Conservation (phyloP, 2,797 vertebrate genomes). For the Propithecus perrieri region DNA sequence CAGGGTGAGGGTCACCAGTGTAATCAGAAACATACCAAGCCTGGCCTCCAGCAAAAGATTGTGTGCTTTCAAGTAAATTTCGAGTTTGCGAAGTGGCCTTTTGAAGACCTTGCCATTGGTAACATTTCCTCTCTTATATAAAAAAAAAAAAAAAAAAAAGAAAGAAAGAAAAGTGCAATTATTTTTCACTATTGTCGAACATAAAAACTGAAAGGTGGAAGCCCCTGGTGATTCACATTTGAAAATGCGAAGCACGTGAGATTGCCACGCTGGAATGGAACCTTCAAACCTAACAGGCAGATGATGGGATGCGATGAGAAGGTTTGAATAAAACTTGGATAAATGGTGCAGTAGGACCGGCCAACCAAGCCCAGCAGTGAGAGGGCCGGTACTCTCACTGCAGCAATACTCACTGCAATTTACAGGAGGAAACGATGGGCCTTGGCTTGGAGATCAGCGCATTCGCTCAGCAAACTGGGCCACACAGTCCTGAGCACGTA, state of each 20-base stretch:
- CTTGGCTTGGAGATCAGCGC: slow-evolving; percentile 61
- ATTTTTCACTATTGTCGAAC: slow-evolving; percentile 82
- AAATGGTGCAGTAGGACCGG: slow-evolving; percentile 61
- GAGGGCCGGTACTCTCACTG: slow-evolving; percentile 16
- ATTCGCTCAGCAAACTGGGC: not conserved
- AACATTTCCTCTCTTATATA: slow-evolving; percentile 82
- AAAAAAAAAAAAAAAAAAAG: slow-evolving; percentile 64
- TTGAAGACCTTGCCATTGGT: slow-evolving; percentile 83
- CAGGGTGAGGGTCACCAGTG: slow-evolving; percentile 87
- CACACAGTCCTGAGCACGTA: not conserved
- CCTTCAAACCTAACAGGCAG: slow-evolving; percentile 73
- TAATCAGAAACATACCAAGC: slow-evolving; percentile 89
- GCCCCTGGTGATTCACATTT: slow-evolving; percentile 78
- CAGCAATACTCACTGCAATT: slow-evolving; percentile 44
- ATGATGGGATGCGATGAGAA: slow-evolving; percentile 47
- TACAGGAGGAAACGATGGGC: slow-evolving; percentile 58
- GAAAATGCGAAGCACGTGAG: slow-evolving; percentile 56
- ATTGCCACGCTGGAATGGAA: slow-evolving; percentile 65
- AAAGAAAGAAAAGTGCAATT: slow-evolving; percentile 78
- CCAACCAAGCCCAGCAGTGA: slow-evolving; percentile 61
- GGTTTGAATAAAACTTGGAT: slow-evolving; percentile 73
- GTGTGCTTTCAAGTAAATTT: slow-evolving; percentile 86
- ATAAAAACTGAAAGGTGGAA: slow-evolving; percentile 69
- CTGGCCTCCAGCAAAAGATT: slow-evolving; percentile 85
- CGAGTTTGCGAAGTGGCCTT: slow-evolving; percentile 83